A percentile compares a stretch with the other conserved stretches of the same genome.
Conservation (phyloP, 1,140 invertebrate species). For the Drosophila carrolli region DNA sequence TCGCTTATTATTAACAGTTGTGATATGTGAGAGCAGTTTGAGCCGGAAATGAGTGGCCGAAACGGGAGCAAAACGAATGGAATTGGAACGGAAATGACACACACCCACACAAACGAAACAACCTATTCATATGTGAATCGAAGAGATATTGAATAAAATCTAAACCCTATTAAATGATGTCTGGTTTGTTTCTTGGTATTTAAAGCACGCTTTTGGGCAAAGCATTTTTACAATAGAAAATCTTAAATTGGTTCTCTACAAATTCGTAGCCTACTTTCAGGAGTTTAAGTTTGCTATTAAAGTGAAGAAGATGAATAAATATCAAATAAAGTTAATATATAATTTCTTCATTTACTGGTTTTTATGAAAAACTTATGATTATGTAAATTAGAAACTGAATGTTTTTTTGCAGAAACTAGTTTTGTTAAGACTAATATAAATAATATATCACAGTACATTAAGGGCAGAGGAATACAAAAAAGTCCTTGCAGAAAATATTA, state of each 20-base stretch:
- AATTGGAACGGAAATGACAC: constrained; percentile 10
- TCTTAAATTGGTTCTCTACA: not conserved
- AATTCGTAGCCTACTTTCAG: not conserved
- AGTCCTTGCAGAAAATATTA: too few species aligned
- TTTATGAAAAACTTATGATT: too few species aligned
- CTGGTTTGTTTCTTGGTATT: not conserved
- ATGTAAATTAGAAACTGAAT: too few species aligned
- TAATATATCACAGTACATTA: too few species aligned
- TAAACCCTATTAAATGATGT: not conserved
- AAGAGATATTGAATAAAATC: constrained; percentile 32
- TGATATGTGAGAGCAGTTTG: constrained; percentile 65
- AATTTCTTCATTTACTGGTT: too few species aligned
- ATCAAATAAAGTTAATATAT: too few species aligned
- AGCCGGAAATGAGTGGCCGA: constrained; percentile 21
- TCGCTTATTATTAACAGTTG: constrained; percentile 76
- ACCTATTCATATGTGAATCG: constrained; percentile 32
- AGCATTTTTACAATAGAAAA: too few species aligned
- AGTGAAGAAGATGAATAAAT: not conserved
- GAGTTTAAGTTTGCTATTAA: not conserved
- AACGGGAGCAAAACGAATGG: not conserved
- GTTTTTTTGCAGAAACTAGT: too few species aligned
- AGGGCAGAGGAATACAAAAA: too few species aligned
- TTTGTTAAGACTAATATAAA: too few species aligned
- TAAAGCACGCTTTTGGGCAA: not conserved
- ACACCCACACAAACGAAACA: constrained; percentile 24